Evolutionary conservation across 53 echinoderm and acorn worm genomes (phyloP).

Genomic region (Glandiceps talaboti): DNA sequence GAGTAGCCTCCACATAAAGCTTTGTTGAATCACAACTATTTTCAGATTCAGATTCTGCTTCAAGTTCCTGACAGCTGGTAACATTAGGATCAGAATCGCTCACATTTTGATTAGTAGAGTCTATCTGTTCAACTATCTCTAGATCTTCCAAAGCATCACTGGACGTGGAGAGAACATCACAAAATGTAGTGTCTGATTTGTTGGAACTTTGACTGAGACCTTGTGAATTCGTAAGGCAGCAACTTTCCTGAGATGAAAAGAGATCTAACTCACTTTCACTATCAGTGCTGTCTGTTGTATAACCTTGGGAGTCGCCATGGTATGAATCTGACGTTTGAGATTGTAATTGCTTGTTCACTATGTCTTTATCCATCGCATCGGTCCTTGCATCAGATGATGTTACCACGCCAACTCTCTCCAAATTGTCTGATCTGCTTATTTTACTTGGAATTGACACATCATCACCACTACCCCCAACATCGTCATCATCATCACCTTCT

Average conservation of each 20-base stretch:
- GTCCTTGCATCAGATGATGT: too few relatives aligned
- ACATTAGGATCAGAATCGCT: background rate
- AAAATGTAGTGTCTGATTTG: background rate
- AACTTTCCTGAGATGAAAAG: background rate
- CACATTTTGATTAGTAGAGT: background rate
- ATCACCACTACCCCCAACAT: too few relatives aligned
- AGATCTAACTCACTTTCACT: background rate
- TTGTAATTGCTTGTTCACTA: too few relatives aligned
- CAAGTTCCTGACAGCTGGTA: too few relatives aligned
- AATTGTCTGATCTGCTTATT: too few relatives aligned
- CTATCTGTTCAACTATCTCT: background rate
- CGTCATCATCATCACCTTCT: too few relatives aligned
- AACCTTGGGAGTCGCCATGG: too few relatives aligned
- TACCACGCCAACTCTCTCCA: too few relatives aligned
- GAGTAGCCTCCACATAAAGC: background rate
- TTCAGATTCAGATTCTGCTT: background rate
- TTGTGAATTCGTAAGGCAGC: background rate
- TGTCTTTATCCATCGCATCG: too few relatives aligned
- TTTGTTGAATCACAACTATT: background rate
- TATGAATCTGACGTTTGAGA: too few relatives aligned
- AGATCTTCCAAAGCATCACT: background rate
- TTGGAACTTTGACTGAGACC: background rate
- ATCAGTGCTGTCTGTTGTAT: background rate
- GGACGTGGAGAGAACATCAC: too few relatives aligned
- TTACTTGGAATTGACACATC: too few relatives aligned